These are phyloP conservation scores for Argya squamiceps DNA, from an alignment of 2,797 vertebrate species.

Conservation along the genomic window DNA sequence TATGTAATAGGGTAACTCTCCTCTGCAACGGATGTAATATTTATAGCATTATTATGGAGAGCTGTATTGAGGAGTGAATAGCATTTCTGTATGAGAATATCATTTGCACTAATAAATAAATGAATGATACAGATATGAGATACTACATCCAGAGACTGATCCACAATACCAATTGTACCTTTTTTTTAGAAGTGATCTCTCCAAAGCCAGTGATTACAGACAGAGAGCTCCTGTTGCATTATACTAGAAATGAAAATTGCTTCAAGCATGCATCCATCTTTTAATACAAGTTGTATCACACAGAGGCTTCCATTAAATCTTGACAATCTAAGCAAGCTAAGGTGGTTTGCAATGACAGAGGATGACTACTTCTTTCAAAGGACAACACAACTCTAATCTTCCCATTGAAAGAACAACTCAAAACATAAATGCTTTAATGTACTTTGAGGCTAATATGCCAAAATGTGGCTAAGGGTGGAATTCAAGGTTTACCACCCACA, in stretches of 20 bases:
- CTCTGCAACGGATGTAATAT: background rate
- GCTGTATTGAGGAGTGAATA: background rate
- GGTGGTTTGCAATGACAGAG: background rate
- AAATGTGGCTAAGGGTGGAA: background rate
- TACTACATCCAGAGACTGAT: background rate
- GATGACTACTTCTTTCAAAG: background rate
- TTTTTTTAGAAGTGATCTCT: background rate
- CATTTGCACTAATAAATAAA: slow-evolving; percentile 5
- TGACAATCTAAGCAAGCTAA: background rate
- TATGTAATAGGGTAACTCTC: background rate
- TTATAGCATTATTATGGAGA: background rate
- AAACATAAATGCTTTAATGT: background rate
- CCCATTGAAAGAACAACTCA: background rate
- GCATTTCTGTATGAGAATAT: background rate
- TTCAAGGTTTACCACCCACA: background rate
- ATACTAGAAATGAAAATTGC: background rate
- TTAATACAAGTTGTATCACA: background rate
- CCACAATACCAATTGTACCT: background rate
- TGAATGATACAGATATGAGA: background rate
- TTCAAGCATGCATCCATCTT: background rate
- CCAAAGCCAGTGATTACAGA: background rate
- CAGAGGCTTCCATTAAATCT: background rate
- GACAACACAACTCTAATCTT: background rate
- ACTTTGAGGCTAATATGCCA: background rate
- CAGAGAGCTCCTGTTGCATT: background rate